Evolutionary conservation across 1,140 invertebrate genomes (phyloP).

Genomic region (Brachionus angularis): DNA sequence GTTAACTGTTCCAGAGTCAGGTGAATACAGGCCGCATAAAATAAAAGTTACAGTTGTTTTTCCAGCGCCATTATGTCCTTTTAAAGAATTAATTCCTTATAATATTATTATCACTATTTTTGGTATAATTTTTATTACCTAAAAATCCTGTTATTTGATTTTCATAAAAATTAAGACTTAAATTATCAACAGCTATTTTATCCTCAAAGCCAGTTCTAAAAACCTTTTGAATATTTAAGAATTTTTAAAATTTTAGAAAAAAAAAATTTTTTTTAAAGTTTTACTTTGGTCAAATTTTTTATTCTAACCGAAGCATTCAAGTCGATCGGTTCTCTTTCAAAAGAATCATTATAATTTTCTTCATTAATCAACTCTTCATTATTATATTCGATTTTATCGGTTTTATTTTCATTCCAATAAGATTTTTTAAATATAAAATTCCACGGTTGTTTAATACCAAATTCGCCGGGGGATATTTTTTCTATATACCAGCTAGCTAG

Average conservation of each 20-base stretch:
- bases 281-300: conserved; percentile 64
- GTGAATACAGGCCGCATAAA: conserved; percentile 55
- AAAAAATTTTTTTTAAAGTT: neutral
- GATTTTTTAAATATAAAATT: conserved; percentile 43
- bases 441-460: conserved; percentile 30
- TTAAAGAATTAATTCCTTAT: neutral
- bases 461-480: conserved; percentile 27
- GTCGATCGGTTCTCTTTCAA: conserved; percentile 20
- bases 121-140: conserved; percentile 50
- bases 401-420: neutral
- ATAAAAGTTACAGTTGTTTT: conserved; percentile 59
- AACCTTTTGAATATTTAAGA: conserved; percentile 16
- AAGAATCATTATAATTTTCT: neutral
- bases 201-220: conserved; percentile 42
- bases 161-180: conserved; percentile 56
- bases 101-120: neutral
- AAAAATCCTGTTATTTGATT: conserved; percentile 78
- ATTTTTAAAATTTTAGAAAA: neutral
- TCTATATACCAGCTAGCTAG: conserved; percentile 30
- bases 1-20: conserved; percentile 53
- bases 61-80: conserved; percentile 74
- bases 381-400: neutral
- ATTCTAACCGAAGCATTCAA: conserved; percentile 64
- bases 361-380: neutral
- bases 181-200: conserved; percentile 55